Conservation (phyloP, 53 echinoderm and acorn worm species). For the Hippasteria phrygiana region DNA sequence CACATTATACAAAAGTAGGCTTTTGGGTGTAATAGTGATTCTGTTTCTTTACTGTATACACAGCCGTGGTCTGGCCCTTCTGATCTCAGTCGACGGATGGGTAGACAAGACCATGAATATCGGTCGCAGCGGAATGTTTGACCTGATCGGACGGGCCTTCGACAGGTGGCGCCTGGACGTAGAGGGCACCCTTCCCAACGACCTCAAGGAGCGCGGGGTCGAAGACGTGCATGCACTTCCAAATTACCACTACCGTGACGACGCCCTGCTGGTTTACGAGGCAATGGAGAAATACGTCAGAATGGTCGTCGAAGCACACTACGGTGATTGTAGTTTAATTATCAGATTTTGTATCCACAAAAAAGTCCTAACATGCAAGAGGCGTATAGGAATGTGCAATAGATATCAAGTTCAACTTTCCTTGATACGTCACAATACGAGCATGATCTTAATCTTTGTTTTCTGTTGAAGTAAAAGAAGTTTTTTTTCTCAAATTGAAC, state of each 20-base stretch:
- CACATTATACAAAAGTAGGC: not conserved
- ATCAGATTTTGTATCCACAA: no score
- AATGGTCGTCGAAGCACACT: conserved; percentile 44
- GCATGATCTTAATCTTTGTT: no score
- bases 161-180: conserved; percentile 79
- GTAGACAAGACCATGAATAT: conserved; percentile 84
- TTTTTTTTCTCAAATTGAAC: no score
- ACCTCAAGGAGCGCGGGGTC: conserved; percentile 83
- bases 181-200: conserved; percentile 77
- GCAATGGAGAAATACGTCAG: conserved; percentile 76
- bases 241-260: conserved; percentile 88
- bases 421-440: no score
- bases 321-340: no score
- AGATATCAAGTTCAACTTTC: no score
- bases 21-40: not conserved
- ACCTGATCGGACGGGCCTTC: conserved; percentile 67
- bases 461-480: no score
- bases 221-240: conserved; percentile 77
- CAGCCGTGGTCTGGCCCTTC: conserved; percentile 62
- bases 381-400: no score
- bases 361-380: no score
- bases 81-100: conserved; percentile 74
- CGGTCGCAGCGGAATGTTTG: conserved; percentile 79
- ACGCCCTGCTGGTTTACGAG: conserved; percentile 75
- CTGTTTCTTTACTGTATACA: not conserved